Percentiles rank a stretch among this genome's conserved stretches.
phyloP scores from a whole-genome alignment of 92 coral and sea anemone genomes.

The Porites rus region DNA sequence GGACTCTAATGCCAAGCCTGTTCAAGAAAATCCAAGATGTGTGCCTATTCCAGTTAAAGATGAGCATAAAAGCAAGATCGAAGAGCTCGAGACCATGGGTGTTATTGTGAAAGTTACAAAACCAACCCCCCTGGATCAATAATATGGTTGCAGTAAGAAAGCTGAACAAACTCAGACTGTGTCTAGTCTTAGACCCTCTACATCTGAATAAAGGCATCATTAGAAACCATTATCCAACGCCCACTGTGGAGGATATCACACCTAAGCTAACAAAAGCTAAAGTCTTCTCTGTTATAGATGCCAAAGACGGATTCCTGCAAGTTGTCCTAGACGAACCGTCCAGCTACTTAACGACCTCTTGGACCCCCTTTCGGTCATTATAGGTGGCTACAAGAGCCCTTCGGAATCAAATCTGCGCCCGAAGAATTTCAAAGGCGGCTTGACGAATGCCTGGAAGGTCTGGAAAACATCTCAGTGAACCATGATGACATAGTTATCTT shows the following conservation, averaged over 20 bases:
- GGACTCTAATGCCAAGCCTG: background rate
- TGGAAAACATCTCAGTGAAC: constrained; percentile 37
- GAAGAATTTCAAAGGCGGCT: constrained; percentile 65
- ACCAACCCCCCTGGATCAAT: background rate
- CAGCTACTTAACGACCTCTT: constrained; percentile 57
- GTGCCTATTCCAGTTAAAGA: background rate
- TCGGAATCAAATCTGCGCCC: constrained; percentile 54
- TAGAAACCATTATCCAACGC: constrained; percentile 26
- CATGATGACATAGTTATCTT: constrained; percentile 43
- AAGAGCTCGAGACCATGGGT: background rate
- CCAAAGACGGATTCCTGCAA: constrained; percentile 68
- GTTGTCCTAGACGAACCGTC: constrained; percentile 58
- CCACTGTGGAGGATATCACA: background rate
- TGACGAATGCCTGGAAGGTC: constrained; percentile 65
- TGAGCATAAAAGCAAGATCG: background rate
- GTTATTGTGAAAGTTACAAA: background rate
- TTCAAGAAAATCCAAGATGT: too few relatives aligned
- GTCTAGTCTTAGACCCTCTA: background rate
- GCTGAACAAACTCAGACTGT: background rate
- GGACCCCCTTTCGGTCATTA: too few relatives aligned
- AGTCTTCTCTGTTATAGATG: background rate
- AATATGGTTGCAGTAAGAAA: too few relatives aligned
- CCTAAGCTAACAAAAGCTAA: too few relatives aligned
- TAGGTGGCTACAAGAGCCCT: constrained; percentile 32
- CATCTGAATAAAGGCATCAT: background rate